Evolutionary conservation across 2,888 invertebrate genomes (phyloP), one percentile per base, ranked within the genome.

Genomic region (Cancer borealis): DNA sequence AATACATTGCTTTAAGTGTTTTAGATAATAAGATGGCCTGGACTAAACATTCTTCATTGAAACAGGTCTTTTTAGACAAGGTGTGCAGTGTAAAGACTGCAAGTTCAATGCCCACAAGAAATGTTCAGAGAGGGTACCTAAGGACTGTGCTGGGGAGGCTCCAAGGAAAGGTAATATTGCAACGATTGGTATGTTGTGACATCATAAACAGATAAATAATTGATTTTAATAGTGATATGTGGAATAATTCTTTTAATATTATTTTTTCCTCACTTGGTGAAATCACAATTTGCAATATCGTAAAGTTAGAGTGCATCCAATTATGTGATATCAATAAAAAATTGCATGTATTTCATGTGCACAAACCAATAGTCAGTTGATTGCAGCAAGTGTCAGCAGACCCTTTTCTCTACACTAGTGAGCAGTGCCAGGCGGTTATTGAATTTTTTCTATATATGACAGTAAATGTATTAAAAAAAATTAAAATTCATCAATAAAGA

Each of bases 81-180:
- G 99, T 94, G 97, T 99, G 96, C 99, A 99, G 97, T 99, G 99
- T 97, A 98, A 98, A 97, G 99, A 99, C 97, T 99, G 99, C 97
- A 98, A 98, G 96, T 99, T 98, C 97, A 99, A 99, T 97, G 98
- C 98, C 95, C 99, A 99, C 97, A 98, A 99, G 96, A 99, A 99
- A 97, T 99, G 99, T 96, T 97, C 98, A 96, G 98, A 98, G 66
- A 98, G 98, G 97, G 98, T 98, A 96, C 98, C 99, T 66, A 98
- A 98, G 97, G 98, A 99, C 97, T 99, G 99, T 97, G 97, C 98
- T 66, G 98, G 98, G 88, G 98, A 99, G 97, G 97, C 97, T 96
- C 97, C 98, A 96, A 96, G 97, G 96, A 91, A 92, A 96, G 97
- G 97, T 97, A 96, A 95, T 93, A 3, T 1, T 84, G 4, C 39